These are phyloP conservation scores for Scaptomyza graminum DNA, from an alignment of 1,140 invertebrate genomes.

Conservation along the genomic window DNA sequence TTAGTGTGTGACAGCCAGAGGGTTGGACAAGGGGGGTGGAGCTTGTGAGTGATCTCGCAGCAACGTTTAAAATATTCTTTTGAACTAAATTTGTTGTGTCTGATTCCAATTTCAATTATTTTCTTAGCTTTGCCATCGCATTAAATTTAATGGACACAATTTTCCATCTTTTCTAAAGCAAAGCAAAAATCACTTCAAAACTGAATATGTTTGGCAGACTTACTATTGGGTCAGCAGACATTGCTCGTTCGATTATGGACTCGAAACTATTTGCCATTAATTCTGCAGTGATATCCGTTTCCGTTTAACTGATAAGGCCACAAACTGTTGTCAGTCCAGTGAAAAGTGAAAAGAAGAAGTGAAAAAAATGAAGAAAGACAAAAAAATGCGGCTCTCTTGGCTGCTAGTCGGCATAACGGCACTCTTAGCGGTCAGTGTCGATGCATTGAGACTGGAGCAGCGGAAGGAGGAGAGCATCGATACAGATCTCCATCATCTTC, in stretches of 20 bases:
- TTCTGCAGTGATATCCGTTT: slow-evolving; percentile 33
- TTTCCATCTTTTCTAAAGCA: slow-evolving; percentile 17
- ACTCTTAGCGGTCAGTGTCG: slow-evolving; percentile 13
- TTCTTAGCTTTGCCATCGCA: slow-evolving; percentile 5
- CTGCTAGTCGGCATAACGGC: slow-evolving; percentile 23
- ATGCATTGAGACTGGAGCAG: slow-evolving; percentile 21
- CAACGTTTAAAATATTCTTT: slow-evolving; percentile 5
- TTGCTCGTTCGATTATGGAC: background rate
- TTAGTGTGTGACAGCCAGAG: slow-evolving; percentile 71
- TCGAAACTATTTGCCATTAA: background rate
- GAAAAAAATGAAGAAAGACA: slow-evolving; percentile 3
- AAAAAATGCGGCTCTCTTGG: slow-evolving; percentile 53
- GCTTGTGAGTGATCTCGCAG: background rate
- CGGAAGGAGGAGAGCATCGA: background rate
- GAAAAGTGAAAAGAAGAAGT: too few species aligned
- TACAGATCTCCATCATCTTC: background rate
- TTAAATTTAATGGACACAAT: slow-evolving; percentile 18
- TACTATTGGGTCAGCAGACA: background rate
- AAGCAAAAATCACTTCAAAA: slow-evolving; percentile 21
- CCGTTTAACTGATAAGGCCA: slow-evolving; percentile 31
- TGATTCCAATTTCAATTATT: slow-evolving; percentile 1
- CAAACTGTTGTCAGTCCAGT: slow-evolving; percentile 33
- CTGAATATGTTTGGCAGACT: background rate
- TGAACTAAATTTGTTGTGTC: slow-evolving; percentile 5
- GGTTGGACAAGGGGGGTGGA: slow-evolving; percentile 16